Evolutionary conservation across 2,888 invertebrate species (phyloP), one percentile per base, ranked within the genome.

Genomic region (Argyresthia goedartella): DNA sequence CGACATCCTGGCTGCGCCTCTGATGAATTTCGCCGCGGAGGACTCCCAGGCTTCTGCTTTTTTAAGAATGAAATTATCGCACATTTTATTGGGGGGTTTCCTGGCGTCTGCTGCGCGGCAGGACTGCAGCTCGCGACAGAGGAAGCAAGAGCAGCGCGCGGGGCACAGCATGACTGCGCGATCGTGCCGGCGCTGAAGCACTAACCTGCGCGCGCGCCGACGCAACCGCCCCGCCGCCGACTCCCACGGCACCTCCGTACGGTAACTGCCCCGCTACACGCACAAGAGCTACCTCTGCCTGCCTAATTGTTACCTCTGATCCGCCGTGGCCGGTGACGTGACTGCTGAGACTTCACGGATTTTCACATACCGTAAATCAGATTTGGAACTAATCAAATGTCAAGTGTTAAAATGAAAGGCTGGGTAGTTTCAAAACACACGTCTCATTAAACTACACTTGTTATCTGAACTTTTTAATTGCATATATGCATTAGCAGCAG

Each of bases 51-150:
- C 86, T 55, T 86, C 85, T 9, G 88, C 81, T 60, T 88, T 88
- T 56, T 87, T 75, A 46, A 90, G 78, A 56, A 90, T 89, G 64
- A 89, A 89, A 62, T 88, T 86, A 62, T 85, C 85, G 57, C 81
- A 71, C 79, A 80, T 81, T 62, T 69, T 80, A n/a, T n/a, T n/a
- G 58, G 71, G 81, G 49, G 78, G 82, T 70, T 80, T 85, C 59
- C 81, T 72, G 50, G 81, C 74, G 60, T 84, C 84, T 13, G 84
- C 82, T 57, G 88, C 88, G 58, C 88, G 89, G 69, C 88, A 91
- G 61, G 89, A 89, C 63, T 89, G 90, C 63, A 93, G 77, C 73
- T 93, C 93, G 59, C 92, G 89, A 73, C 94, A 94, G 67, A 94
- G 87, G 68, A 91, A 89, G 79, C 94, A 94, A 63, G 87, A 87